A percentile compares a stretch with the other conserved stretches of the same genome.
Conservation (phyloP, 2,888 invertebrate species). For the Lasius platythorax region DNA sequence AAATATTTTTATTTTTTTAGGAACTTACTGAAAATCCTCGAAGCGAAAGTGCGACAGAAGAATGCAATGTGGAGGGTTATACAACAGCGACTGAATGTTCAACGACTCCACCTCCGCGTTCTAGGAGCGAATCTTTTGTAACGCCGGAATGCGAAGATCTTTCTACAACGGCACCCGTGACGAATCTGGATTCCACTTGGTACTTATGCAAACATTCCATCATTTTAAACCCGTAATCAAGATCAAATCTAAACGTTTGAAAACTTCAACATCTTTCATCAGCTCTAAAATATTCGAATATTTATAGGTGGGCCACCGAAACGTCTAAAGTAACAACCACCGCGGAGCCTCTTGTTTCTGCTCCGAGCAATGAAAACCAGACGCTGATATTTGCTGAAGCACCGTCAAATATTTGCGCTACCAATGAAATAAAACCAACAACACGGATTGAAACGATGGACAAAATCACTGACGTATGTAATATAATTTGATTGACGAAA, state of each 20-base stretch:
- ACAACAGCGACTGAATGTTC: constrained; percentile 91
- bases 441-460: constrained; percentile 62
- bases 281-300: not conserved
- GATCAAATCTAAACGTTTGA: not conserved
- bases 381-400: constrained; percentile 25
- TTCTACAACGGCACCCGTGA: constrained; percentile 47
- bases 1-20: constrained; percentile 34
- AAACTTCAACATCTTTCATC: not conserved
- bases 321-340: constrained; percentile 55
- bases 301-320: constrained; percentile 58
- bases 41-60: constrained; percentile 84
- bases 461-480: constrained; percentile 64
- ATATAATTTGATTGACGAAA: not conserved
- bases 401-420: constrained; percentile 27
- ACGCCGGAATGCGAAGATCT: constrained; percentile 89
- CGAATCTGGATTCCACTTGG: constrained; percentile 51
- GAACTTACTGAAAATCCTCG: constrained; percentile 59
- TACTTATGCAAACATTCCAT: constrained; percentile 18
- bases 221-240: not conserved
- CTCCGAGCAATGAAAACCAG: constrained; percentile 35
- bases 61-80: constrained; percentile 88
- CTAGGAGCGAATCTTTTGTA: constrained; percentile 90
- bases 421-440: constrained; percentile 42
- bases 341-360: constrained; percentile 4
- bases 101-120: constrained; percentile 87